A percentile compares a stretch with the other conserved stretches of the same genome.
phyloP scores from a whole-genome alignment of 2,113 vertebrate genomes.

The Falcunculus frontatus region DNA sequence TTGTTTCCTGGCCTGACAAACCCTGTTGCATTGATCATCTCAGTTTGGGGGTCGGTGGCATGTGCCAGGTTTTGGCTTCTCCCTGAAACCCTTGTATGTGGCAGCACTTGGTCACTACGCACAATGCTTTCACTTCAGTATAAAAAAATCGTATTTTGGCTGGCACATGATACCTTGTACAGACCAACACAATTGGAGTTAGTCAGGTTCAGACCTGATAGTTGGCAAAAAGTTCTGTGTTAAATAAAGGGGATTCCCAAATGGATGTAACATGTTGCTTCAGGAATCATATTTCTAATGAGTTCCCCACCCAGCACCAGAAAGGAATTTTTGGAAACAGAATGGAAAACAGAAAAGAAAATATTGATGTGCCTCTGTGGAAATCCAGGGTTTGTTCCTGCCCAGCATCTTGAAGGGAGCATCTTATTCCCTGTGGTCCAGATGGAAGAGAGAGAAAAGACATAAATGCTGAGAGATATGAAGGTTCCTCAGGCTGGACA shows the following conservation, averaged over 20 bases:
- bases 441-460: neutral
- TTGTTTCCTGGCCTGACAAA: neutral
- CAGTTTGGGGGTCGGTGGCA: too few species aligned
- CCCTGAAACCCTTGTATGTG: neutral
- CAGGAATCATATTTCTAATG: neutral
- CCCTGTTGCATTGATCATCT: neutral
- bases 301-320: neutral
- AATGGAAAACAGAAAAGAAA: neutral
- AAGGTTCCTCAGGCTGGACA: neutral
- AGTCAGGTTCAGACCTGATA: neutral
- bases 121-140: neutral
- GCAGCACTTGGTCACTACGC: neutral
- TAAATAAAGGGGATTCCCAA: neutral
- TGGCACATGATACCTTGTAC: neutral
- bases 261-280: neutral
- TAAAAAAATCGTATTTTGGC: neutral
- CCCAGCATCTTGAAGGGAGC: neutral
- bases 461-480: accelerated
- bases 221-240: neutral
- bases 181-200: neutral
- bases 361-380: neutral
- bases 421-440: neutral
- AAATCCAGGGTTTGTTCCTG: neutral
- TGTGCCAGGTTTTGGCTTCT: neutral
- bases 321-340: neutral